Percentiles rank a stretch among this genome's conserved stretches.
phyloP scores from a whole-genome alignment of 1,140 invertebrate genomes.

The Tetragnatha versicolor region DNA sequence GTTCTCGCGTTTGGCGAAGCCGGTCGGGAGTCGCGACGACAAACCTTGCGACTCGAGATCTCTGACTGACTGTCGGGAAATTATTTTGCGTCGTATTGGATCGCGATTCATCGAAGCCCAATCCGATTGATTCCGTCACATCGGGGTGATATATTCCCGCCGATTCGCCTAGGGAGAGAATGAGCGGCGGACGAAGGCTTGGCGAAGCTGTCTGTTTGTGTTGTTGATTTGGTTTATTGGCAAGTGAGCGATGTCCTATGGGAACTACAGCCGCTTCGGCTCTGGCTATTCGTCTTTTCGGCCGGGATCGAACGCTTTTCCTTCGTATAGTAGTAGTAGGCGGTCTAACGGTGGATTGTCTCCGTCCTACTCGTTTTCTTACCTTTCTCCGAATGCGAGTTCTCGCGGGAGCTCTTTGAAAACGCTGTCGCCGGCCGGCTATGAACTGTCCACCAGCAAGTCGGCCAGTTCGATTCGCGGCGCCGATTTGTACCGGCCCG shows the following conservation, averaged over 20 bases:
- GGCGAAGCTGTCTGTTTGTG: too few relatives aligned
- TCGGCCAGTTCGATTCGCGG: constrained; percentile 26
- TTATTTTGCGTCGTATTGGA: too few relatives aligned
- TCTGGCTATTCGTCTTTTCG: constrained; percentile 31
- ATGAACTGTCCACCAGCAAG: constrained; percentile 34
- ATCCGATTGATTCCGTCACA: too few relatives aligned
- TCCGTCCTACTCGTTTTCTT: constrained; percentile 24
- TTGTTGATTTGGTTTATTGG: neutral
- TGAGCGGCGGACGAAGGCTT: too few relatives aligned
- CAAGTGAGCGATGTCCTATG: constrained; percentile 40
- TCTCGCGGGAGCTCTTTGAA: constrained; percentile 42
- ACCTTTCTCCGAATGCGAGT: constrained; percentile 40
- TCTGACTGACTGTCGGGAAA: too few relatives aligned
- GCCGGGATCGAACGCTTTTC: neutral
- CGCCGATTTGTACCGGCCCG: too few relatives aligned
- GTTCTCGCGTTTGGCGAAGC: too few relatives aligned
- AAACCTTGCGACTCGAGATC: too few relatives aligned
- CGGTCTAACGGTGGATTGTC: constrained; percentile 19
- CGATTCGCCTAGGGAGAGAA: too few relatives aligned
- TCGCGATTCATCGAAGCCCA: too few relatives aligned
- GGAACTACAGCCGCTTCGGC: constrained; percentile 45
- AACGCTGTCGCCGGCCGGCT: neutral
- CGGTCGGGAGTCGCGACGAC: too few relatives aligned
- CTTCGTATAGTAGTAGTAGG: constrained; percentile 6
- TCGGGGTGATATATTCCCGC: too few relatives aligned